phyloP scores from a whole-genome alignment of 1,140 invertebrate species.

The Hetaerina americana region DNA sequence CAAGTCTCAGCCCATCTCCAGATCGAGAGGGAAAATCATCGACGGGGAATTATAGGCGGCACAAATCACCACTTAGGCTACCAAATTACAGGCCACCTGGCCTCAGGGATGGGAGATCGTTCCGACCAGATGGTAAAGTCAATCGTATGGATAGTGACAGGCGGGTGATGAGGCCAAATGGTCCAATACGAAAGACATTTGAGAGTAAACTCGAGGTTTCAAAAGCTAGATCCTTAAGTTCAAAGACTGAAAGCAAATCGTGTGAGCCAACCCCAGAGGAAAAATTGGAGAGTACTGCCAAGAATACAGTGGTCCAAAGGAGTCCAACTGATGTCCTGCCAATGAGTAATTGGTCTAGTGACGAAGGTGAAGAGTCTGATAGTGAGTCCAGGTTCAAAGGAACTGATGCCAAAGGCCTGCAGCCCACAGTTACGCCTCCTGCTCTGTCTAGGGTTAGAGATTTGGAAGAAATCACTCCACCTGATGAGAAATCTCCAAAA shows the following conservation, averaged over 20 bases:
- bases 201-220: not conserved
- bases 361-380: not conserved
- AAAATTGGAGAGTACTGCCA: not conserved
- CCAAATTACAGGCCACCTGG: not conserved
- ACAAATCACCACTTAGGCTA: not conserved
- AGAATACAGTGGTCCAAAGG: not conserved
- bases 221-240: not conserved
- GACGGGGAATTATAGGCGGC: not conserved
- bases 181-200: not conserved
- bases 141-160: not conserved
- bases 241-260: not conserved
- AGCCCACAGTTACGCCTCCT: not conserved
- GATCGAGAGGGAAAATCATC: not conserved
- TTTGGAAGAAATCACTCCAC: not conserved
- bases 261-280: not conserved
- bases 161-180: not conserved
- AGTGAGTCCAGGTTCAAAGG: not conserved
- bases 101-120: not conserved
- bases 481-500: not conserved
- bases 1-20: not conserved
- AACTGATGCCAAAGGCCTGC: not conserved
- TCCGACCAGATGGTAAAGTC: not conserved
- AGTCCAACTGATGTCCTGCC: not conserved
- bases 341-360: not conserved
- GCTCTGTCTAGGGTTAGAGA: not conserved